Percentiles rank a stretch among this genome's conserved stretches.
Conservation (phyloP, 2,888 invertebrate genomes). For the Lasioglossum morio region DNA sequence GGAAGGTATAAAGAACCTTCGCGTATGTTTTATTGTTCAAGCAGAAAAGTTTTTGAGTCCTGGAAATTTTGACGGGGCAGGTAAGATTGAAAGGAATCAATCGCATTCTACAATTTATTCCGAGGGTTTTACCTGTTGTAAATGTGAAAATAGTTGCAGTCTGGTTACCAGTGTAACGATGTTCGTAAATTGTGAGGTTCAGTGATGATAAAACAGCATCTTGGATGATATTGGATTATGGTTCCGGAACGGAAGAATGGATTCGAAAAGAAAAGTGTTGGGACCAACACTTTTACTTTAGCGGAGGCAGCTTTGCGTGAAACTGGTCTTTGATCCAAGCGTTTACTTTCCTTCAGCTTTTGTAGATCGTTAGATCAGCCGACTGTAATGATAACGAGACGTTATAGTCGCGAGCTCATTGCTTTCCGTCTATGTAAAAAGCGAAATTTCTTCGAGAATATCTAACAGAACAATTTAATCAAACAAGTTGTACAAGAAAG, state of each 20-base stretch:
- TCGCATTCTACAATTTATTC: too few relatives aligned
- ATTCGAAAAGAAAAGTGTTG: not conserved
- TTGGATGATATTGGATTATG: not conserved
- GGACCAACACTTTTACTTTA: not conserved
- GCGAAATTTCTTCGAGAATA: slow-evolving; percentile 10
- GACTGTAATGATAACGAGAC: slow-evolving; percentile 17
- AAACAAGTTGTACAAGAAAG: not conserved
- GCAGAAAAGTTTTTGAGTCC: not conserved
- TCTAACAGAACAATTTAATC: not conserved
- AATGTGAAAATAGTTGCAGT: not conserved
- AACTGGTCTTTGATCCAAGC: not conserved
- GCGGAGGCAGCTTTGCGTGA: not conserved
- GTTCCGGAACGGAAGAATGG: not conserved
- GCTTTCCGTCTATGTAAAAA: slow-evolving; percentile 13
- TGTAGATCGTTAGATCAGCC: not conserved
- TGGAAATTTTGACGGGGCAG: not conserved
- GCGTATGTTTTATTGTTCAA: not conserved
- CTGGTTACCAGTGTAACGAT: not conserved
- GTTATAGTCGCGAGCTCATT: not conserved
- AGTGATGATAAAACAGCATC: not conserved
- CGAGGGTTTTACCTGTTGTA: not conserved
- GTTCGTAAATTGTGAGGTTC: not conserved
- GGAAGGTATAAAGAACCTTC: not conserved
- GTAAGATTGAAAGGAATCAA: too few relatives aligned
- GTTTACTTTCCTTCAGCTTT: not conserved